phyloP scores from a whole-genome alignment of 2,797 vertebrate genomes.

The Taeniopygia guttata region DNA sequence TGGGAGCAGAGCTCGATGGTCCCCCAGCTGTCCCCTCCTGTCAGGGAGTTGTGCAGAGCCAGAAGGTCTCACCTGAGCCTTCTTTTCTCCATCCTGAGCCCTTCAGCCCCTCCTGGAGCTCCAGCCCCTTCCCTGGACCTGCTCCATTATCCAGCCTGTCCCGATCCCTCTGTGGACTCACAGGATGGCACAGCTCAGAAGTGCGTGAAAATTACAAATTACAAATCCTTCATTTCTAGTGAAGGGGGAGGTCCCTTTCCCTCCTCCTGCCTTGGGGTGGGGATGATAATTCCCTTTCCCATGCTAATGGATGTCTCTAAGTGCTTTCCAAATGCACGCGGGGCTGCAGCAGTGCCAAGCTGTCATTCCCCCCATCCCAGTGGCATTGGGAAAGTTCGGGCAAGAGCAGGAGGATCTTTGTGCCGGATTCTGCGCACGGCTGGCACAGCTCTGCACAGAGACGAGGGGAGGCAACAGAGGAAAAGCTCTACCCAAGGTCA shows the following conservation, averaged over 20 bases:
- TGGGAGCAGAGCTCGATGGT: accelerated
- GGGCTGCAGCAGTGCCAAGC: background rate
- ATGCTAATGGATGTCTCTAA: background rate
- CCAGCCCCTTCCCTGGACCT: background rate
- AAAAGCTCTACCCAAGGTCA: background rate
- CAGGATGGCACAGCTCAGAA: background rate
- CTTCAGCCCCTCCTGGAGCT: background rate
- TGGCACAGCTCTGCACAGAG: background rate
- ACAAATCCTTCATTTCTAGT: background rate
- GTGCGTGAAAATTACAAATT: background rate
- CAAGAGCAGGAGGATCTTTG: background rate
- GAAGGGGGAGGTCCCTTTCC: background rate
- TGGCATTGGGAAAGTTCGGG: background rate
- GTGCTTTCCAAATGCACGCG: background rate
- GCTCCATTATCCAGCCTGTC: background rate
- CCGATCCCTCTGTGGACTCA: background rate
- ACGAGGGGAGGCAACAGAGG: background rate
- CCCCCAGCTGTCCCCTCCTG: accelerated
- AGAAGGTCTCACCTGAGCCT: background rate
- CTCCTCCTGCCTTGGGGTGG: background rate
- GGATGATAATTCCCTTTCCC: background rate
- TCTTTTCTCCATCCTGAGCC: background rate
- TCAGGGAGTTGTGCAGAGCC: background rate
- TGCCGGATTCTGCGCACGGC: accelerated
- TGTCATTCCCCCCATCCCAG: background rate